Evolutionary conservation across 2,888 invertebrate genomes (phyloP).

Genomic region (Cephus rjabovi): DNA sequence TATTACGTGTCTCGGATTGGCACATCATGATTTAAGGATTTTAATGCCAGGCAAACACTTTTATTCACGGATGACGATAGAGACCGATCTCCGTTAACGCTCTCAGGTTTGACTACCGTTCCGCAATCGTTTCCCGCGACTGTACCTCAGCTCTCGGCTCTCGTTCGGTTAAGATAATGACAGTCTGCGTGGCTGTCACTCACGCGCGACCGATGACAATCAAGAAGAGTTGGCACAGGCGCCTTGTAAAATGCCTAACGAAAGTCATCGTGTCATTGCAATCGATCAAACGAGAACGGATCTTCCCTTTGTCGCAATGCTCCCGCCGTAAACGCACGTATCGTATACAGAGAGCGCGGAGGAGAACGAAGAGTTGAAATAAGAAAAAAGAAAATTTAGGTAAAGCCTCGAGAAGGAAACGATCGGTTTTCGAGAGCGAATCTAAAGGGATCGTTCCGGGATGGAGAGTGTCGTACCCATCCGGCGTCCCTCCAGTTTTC

Average conservation of each 20-base stretch:
- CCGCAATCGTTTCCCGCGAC: neutral
- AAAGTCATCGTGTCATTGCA: neutral
- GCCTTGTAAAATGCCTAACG: neutral
- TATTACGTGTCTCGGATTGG: neutral
- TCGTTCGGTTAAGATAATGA: neutral
- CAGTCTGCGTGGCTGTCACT: neutral
- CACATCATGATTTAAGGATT: neutral
- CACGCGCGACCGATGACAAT: neutral
- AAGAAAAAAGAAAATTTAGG: neutral
- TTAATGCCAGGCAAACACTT: neutral
- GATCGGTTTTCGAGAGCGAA: neutral
- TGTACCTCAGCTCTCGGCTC: neutral
- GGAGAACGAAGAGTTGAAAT: neutral
- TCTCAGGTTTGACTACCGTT: neutral
- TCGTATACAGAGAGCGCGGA: neutral
- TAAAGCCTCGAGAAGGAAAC: neutral
- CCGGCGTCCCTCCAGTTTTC: neutral
- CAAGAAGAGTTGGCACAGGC: neutral
- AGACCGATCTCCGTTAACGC: neutral
- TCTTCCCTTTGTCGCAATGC: neutral
- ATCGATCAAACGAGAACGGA: neutral
- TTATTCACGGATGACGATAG: neutral
- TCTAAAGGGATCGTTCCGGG: neutral
- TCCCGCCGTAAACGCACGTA: neutral
- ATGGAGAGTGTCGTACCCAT: neutral